A percentile compares a stretch with the other conserved stretches of the same genome.
Conservation (phyloP, 2,888 invertebrate genomes). For the Drosophila bunnanda region DNA sequence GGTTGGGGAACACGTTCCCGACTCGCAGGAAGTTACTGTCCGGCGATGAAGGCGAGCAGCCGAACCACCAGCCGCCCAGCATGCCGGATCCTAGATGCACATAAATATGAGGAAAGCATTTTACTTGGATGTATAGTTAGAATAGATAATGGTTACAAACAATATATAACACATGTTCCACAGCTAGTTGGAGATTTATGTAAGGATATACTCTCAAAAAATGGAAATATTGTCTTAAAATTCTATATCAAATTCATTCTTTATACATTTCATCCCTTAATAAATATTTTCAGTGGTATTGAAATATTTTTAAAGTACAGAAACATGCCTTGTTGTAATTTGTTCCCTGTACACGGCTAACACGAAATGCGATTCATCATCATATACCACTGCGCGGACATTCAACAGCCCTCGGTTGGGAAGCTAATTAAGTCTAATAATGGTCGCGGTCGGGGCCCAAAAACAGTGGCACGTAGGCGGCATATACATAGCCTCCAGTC, state of each 20-base stretch:
- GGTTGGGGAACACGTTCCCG: constrained; percentile 91
- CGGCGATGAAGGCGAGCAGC: constrained; percentile 92
- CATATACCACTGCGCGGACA: constrained; percentile 8
- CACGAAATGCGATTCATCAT: constrained; percentile 4
- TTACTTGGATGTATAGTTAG: background rate
- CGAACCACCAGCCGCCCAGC: constrained; percentile 93
- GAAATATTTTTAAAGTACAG: no score
- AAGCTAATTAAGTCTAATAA: constrained; percentile 64
- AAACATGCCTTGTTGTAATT: background rate
- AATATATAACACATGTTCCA: background rate
- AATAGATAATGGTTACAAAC: background rate
- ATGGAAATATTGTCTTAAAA: no score
- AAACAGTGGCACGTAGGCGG: constrained; percentile 22
- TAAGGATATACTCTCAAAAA: background rate
- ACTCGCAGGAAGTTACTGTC: constrained; percentile 95
- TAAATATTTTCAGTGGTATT: background rate
- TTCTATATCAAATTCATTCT: background rate
- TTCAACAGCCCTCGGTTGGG: background rate
- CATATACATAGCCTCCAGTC: background rate
- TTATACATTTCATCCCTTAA: background rate
- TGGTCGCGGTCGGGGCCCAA: constrained; percentile 34
- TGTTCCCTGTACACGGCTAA: background rate
- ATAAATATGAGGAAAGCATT: constrained; percentile 2
- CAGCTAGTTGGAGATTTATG: background rate
- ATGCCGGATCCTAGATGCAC: constrained; percentile 86